Conservation (phyloP, 2,113 vertebrate genomes). For the Rhinoderma darwinii region DNA sequence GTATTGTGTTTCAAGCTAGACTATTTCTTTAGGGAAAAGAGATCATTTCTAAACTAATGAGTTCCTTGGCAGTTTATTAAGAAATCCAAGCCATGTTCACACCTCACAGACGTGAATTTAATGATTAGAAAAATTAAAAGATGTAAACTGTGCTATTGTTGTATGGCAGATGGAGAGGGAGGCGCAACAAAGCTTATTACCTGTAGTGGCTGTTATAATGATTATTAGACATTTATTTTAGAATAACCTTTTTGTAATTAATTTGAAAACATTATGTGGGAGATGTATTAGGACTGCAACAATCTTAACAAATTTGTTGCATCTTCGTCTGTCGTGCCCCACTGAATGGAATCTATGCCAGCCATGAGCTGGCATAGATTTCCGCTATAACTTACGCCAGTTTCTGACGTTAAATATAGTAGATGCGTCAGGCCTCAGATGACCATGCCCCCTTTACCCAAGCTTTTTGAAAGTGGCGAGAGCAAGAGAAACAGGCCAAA, state of each 20-base stretch:
- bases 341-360: too few species aligned
- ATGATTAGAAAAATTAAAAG: constrained; percentile 51
- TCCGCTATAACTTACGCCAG: too few species aligned
- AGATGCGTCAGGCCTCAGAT: too few species aligned
- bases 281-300: too few species aligned
- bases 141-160: constrained; percentile 42
- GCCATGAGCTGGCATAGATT: too few species aligned
- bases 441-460: too few species aligned
- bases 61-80: constrained; percentile 47
- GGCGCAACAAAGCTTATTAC: constrained; percentile 20
- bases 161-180: constrained; percentile 28
- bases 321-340: too few species aligned
- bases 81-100: constrained; percentile 46
- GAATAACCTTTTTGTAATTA: constrained; percentile 52
- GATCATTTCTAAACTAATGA: constrained; percentile 55
- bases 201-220: constrained; percentile 20
- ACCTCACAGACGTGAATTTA: constrained; percentile 48
- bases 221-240: constrained; percentile 48
- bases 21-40: constrained; percentile 45
- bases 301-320: too few species aligned
- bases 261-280: constrained; percentile 13
- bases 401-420: too few species aligned
- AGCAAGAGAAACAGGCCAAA: too few species aligned
- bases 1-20: constrained; percentile 6
- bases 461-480: too few species aligned